phyloP scores from a whole-genome alignment of 2,113 vertebrate genomes.

The Carollia perspicillata region DNA sequence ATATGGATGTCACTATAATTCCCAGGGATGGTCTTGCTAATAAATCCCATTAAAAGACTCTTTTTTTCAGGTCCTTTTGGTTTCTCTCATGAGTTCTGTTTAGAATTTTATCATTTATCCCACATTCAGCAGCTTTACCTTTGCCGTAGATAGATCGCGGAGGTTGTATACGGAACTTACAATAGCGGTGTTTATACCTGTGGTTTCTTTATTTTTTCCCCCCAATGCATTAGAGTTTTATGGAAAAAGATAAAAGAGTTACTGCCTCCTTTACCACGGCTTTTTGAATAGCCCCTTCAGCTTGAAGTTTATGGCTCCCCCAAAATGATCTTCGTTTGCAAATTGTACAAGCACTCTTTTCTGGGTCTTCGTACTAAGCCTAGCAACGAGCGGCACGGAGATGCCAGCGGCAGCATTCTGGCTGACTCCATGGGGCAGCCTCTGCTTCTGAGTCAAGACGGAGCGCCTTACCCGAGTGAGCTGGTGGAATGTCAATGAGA shows the following conservation, averaged over 20 bases:
- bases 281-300: conserved; percentile 60
- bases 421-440: background rate
- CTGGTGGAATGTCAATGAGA: background rate
- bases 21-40: conserved; percentile 69
- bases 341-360: conserved; percentile 12
- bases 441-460: background rate
- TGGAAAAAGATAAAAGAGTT: conserved; percentile 67
- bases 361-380: background rate
- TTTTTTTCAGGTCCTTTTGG: conserved; percentile 18
- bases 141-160: background rate
- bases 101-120: conserved; percentile 63
- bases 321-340: conserved; percentile 68
- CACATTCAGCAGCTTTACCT: background rate
- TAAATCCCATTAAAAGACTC: conserved; percentile 72
- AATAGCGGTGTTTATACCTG: conserved; percentile 49
- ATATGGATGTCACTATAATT: conserved; percentile 74
- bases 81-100: conserved; percentile 69
- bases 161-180: conserved; percentile 28
- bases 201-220: conserved; percentile 58
- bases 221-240: conserved; percentile 63
- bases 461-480: background rate
- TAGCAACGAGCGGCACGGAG: background rate
- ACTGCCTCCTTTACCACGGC: conserved; percentile 37
- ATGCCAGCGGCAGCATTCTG: background rate
- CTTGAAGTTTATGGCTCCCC: conserved; percentile 49